Evolutionary conservation across 2,797 vertebrate species (phyloP), one percentile per base, ranked within the genome.

Genomic region (Sebastes miniatus): DNA sequence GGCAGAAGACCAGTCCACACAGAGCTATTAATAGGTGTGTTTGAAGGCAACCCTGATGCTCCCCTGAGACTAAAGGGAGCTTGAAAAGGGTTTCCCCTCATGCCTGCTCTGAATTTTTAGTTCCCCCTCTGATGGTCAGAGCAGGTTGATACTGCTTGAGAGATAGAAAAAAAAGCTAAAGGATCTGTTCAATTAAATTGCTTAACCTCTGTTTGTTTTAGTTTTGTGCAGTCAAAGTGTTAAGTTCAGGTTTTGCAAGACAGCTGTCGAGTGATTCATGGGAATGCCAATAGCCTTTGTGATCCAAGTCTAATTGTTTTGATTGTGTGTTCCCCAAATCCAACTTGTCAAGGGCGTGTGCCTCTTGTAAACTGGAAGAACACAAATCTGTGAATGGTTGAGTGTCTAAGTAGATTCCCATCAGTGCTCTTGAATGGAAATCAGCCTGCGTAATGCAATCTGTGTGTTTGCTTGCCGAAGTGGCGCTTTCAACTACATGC

Each of bases 401-500:
- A 69, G 13, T 71, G 69, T 67, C 36, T 69, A 16, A 65, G 52
- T 36, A 71, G 63, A 80, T 86, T 79, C 66, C 68, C 73, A 79
- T 65, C 76, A 39, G 73, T 25, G 36, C 65, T 82, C 69, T 54
- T 73, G 18, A 78, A 58, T 54, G 29, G 76, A 1, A 87, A 84
- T 86, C 81, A 27, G 64, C 67, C 80, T n/a, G 73, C 72, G 61
- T 25, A 70, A 82, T 56, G 54, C 73, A 69, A 16, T 73, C 59
- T 69, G 54, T 82, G 63, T 32, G n/a, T 72, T 79, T 76, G 75
- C 72, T 79, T 8, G 16, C 65, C 79, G 31, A 78, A 90, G 80
- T 70, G 68, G 52, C 13, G 56, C 83, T 87, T 87, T 82, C 52
- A 66, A 8, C 66, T 22, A 6, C 3, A 0, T 16, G 31, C 67